Evolutionary conservation across 2,797 vertebrate genomes (phyloP).

Genomic region (Dendrocincla fuliginosa): DNA sequence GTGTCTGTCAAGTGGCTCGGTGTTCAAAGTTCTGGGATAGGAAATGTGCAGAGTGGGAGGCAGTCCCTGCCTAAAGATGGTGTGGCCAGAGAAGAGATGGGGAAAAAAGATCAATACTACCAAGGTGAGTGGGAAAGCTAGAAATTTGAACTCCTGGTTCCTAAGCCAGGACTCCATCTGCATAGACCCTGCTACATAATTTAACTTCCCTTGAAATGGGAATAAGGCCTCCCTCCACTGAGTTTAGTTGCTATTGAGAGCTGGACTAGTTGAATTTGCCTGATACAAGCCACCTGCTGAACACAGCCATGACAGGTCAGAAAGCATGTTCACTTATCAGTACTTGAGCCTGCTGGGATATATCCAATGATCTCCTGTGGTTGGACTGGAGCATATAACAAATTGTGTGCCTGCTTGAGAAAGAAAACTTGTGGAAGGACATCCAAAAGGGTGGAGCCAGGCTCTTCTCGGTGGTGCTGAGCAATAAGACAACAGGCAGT

Average conservation of each 20-base stretch:
- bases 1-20: fast-evolving
- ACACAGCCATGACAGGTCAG: background rate
- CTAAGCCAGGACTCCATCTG: background rate
- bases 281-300: background rate
- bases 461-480: background rate
- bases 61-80: background rate
- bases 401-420: background rate
- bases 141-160: background rate
- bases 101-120: background rate
- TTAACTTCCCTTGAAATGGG: background rate
- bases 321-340: background rate
- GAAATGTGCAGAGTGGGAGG: background rate
- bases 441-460: background rate
- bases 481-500: background rate
- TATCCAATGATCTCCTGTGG: background rate
- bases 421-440: background rate
- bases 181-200: background rate
- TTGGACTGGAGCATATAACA: background rate
- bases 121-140: background rate
- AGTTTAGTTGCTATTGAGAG: background rate
- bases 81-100: background rate
- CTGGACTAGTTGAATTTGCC: background rate
- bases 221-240: fast-evolving
- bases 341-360: background rate
- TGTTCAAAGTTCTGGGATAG: background rate